phyloP scores from a whole-genome alignment of 1,140 invertebrate species.

The Hormaphis cornu region DNA sequence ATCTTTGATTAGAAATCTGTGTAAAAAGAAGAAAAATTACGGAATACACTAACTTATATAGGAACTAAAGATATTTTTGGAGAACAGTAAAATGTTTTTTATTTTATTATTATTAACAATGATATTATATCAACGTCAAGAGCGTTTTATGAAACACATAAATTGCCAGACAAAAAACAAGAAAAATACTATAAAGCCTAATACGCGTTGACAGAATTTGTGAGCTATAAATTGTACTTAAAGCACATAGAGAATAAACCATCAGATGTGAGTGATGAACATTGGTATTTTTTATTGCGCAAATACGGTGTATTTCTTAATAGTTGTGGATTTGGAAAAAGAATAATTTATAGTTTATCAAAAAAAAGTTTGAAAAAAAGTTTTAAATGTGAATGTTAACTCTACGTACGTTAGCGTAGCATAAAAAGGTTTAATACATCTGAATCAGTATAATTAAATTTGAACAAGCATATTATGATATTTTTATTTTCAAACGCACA shows the following conservation, averaged over 20 bases:
- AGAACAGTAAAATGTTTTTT: not conserved
- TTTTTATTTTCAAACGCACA: too few relatives aligned
- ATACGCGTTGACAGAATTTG: slow-evolving; percentile 26
- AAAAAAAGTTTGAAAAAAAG: too few relatives aligned
- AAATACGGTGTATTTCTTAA: slow-evolving; percentile 13
- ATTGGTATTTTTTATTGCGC: not conserved
- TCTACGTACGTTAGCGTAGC: too few relatives aligned
- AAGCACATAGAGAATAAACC: slow-evolving; percentile 5
- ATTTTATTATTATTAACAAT: not conserved
- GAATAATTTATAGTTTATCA: not conserved
- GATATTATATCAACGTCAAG: slow-evolving; percentile 14
- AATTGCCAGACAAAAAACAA: slow-evolving; percentile 14
- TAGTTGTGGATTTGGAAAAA: not conserved
- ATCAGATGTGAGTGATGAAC: not conserved
- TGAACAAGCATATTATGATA: too few relatives aligned
- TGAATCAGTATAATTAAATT: too few relatives aligned
- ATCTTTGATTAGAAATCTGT: not conserved
- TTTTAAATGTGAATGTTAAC: too few relatives aligned
- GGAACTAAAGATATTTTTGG: not conserved
- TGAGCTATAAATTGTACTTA: slow-evolving; percentile 19
- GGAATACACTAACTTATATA: not conserved
- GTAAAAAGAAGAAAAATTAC: too few relatives aligned
- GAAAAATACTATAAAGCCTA: slow-evolving; percentile 16
- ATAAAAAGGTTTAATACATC: too few relatives aligned
- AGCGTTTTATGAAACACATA: slow-evolving; percentile 17